Evolutionary conservation across 1,140 invertebrate genomes (phyloP), one percentile per base, ranked within the genome.

Genomic region (Drosophila sp.): DNA sequence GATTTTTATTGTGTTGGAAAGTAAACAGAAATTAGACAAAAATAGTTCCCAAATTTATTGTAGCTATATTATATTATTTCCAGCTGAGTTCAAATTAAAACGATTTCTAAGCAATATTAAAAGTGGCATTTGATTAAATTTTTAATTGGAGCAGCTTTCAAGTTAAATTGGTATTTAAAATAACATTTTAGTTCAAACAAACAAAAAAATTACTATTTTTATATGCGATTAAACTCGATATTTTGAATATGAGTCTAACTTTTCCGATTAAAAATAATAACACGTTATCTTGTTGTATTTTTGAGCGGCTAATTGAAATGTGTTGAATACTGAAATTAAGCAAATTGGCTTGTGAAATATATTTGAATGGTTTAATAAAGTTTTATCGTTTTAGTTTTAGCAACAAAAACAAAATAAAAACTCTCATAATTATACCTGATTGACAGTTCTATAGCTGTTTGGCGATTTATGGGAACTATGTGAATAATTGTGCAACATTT

Each of bases 391-490:
- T 36, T 11, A 36, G 11, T 11, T 36, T 11, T 8, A 36, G 2
- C 8, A 36, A 1, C 1, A 36, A 36, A n/a, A 11, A 11, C 2
- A 13, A 13, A 45, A n/a, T n/a, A n/a, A n/a, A 64, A 65, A 50
- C 13, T 66, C 69, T 53, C 63, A 72, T 58, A 38, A 66, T 72
- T 71, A 46, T 69, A 8, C 14, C 7, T 50, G 40, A 56, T 43
- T 40, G 36, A 61, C 21, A 64, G 38, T 64, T 64, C 62, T 54
- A 63, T 36, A 5, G 29, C 16, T 8, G 41, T 27, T 56, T 18
- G 57, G 51, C 4, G 66, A 51, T 45, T 29, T 16, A 18, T 38
- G 34, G 34, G n/a, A 11, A 36, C 11, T 9, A 32, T 8, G 8
- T 4, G 38, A 40, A 40, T 40, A 43, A 43, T 43, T 14, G 50